Percentiles rank a stretch among this genome's conserved stretches.
These are phyloP conservation scores for Embiotoca jacksoni DNA, from an alignment of 2,113 vertebrate species.

Conservation along the genomic window DNA sequence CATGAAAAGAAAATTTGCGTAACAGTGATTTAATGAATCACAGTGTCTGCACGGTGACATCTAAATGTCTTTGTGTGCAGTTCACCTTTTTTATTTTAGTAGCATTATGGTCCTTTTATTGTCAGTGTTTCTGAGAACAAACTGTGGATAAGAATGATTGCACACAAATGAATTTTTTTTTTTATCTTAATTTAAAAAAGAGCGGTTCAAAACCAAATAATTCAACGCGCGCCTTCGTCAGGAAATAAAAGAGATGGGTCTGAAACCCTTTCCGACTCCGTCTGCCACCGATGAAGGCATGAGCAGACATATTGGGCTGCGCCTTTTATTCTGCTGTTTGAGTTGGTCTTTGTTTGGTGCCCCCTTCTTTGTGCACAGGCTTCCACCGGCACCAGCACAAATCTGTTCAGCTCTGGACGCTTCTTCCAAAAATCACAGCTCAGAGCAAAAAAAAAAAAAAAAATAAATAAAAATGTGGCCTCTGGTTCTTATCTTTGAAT, in stretches of 20 bases:
- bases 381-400: too few species aligned
- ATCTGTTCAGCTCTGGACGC: neutral
- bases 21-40: too few species aligned
- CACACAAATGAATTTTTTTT: neutral
- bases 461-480: too few species aligned
- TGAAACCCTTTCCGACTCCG: slow-evolving; percentile 31
- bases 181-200: too few species aligned
- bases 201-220: neutral
- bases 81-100: slow-evolving; percentile 15
- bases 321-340: slow-evolving; percentile 4
- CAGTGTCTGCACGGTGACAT: neutral
- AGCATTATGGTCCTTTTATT: slow-evolving; percentile 2
- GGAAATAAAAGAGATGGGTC: neutral
- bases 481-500: neutral
- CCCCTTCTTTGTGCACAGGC: slow-evolving; percentile 67
- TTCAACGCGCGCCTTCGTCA: neutral
- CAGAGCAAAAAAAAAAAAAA: neutral
- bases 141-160: neutral
- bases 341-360: slow-evolving; percentile 17
- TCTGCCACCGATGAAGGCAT: neutral
- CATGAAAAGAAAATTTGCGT: too few species aligned
- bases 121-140: neutral
- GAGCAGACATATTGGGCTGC: neutral
- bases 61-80: neutral
- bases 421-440: slow-evolving; percentile 11